Conservation (phyloP, 2,113 vertebrate species). For the Psettodes erumei region DNA sequence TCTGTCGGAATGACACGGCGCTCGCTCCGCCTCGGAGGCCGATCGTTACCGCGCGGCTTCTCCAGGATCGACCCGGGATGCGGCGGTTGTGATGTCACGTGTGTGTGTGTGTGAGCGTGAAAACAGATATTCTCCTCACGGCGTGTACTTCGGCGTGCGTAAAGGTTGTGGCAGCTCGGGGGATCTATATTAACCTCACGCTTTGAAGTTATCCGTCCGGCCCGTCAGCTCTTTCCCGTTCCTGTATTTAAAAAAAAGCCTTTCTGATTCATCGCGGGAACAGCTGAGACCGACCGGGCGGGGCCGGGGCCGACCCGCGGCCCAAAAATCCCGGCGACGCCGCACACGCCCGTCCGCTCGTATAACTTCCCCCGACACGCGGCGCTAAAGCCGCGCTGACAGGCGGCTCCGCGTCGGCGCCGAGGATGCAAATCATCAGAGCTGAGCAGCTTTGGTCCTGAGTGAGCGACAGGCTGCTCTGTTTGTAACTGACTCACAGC, state of each 20-base stretch:
- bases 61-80: slow-evolving; percentile 4
- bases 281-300: slow-evolving; percentile 44
- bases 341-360: neutral
- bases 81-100: neutral
- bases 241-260: slow-evolving; percentile 49
- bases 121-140: slow-evolving; percentile 47
- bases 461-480: slow-evolving; percentile 38
- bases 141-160: slow-evolving; percentile 31
- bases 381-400: slow-evolving; percentile 37
- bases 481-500: slow-evolving; percentile 50
- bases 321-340: neutral
- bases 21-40: neutral
- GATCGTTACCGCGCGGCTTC: neutral
- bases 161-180: slow-evolving; percentile 50
- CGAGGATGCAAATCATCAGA: slow-evolving; percentile 51
- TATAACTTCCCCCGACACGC: slow-evolving; percentile 31
- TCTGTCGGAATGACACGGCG: too few species aligned
- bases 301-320: slow-evolving; percentile 6
- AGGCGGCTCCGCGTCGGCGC: slow-evolving; percentile 17
- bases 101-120: neutral
- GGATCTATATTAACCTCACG: slow-evolving; percentile 60
- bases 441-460: slow-evolving; percentile 40
- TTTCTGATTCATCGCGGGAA: slow-evolving; percentile 56
- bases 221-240: slow-evolving; percentile 43
- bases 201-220: slow-evolving; percentile 48